phyloP scores from a whole-genome alignment of 2,888 invertebrate genomes.

The Melanophora roralis region DNA sequence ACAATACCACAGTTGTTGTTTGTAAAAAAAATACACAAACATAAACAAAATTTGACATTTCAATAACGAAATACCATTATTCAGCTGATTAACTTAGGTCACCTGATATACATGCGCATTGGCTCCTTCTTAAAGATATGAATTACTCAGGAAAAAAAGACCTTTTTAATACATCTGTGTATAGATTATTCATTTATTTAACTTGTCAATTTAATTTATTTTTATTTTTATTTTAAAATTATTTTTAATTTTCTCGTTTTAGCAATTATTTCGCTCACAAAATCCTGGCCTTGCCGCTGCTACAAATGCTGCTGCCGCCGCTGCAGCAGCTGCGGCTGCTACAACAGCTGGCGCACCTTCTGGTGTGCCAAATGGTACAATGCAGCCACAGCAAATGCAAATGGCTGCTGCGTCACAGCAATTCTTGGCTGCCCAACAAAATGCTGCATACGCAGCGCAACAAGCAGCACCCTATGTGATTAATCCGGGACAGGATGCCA shows the following conservation, averaged over 20 bases:
- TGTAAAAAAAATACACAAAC: too few relatives aligned
- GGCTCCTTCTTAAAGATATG: too few relatives aligned
- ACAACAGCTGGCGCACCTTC: slow-evolving; percentile 75
- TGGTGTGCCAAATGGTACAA: slow-evolving; percentile 83
- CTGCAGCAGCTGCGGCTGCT: slow-evolving; percentile 75
- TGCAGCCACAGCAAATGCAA: slow-evolving; percentile 85
- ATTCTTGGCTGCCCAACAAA: slow-evolving; percentile 86
- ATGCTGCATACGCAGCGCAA: slow-evolving; percentile 80
- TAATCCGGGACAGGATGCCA: slow-evolving; percentile 85
- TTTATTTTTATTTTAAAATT: too few relatives aligned
- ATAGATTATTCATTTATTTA: too few relatives aligned
- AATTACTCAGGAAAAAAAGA: too few relatives aligned
- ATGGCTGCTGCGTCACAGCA: slow-evolving; percentile 84
- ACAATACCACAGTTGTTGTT: too few relatives aligned
- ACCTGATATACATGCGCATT: too few relatives aligned
- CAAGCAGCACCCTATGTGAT: slow-evolving; percentile 90
- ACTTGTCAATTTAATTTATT: too few relatives aligned
- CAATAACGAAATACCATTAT: too few relatives aligned
- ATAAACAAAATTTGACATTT: too few relatives aligned
- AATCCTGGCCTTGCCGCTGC: slow-evolving; percentile 84
- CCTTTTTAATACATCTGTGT: too few relatives aligned
- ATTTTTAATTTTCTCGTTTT: slow-evolving; percentile 64
- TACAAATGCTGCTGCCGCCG: slow-evolving; percentile 75
- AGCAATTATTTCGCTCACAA: slow-evolving; percentile 94
- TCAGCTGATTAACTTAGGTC: too few relatives aligned